Evolutionary conservation across 2,888 invertebrate species (phyloP), one percentile per base, ranked within the genome.

Genomic region (Tinea trinotella): DNA sequence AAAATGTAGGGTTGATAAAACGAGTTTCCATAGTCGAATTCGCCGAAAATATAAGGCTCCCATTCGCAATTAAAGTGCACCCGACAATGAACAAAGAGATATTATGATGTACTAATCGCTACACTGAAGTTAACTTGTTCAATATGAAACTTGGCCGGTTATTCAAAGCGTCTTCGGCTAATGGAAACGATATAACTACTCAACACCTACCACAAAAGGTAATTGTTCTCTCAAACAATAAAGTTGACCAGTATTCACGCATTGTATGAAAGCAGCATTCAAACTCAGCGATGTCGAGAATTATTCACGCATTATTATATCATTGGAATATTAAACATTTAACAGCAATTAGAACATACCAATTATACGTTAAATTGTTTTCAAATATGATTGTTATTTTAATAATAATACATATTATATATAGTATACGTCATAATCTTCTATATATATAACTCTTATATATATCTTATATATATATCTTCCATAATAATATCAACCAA

Each of bases 161-260:
- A 79, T 70, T 70, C 75, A 80, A 78, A 68, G 69, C 73, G 68
- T 71, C 70, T 73, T 72, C 74, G 74, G 78, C 79, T 80, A 78
- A 78, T 73, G 71, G 67, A 64, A 63, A 67, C 77, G 74, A 76
- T 77, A 76, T 69, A 64, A 70, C 50, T 50, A 50, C 48, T 48
- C 18, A 19, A 68, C 70, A 52, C 46, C 53, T 70, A 67, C 67
- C 76, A 84, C 83, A 84, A 85, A 83, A 77, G 83, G 82, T 81
- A 78, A 84, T 84, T 85, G 84, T 85, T 84, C 82, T 78, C 76
- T 75, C 65, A 74, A 82, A 83, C 82, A 82, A 84, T 83, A 74
- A 80, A 75, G 76, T 72, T 73, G 71, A 74, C 75, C 76, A 78
- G 66, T 58, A 63, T 62, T 61, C 60, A 67, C 62, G 76, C 67